Conservation (phyloP, 2,888 invertebrate species). For the Thymelicus sylvestris region DNA sequence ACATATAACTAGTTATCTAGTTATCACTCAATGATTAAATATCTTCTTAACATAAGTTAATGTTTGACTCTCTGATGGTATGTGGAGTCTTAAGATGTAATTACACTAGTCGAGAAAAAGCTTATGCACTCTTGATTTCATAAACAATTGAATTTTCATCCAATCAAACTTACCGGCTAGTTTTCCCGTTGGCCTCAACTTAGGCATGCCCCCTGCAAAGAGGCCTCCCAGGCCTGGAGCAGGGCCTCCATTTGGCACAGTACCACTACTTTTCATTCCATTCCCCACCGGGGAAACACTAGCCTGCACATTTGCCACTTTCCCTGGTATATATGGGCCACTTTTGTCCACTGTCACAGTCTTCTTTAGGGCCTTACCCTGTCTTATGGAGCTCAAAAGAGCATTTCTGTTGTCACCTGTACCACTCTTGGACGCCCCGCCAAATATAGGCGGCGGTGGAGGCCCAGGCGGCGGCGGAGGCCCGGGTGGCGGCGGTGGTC, state of each 20-base stretch:
- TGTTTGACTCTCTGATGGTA: too few relatives aligned
- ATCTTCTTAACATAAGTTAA: too few relatives aligned
- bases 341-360: slow-evolving; percentile 96
- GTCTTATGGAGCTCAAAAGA: slow-evolving; percentile 92
- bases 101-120: too few relatives aligned
- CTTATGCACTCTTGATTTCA: too few relatives aligned
- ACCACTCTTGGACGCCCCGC: slow-evolving; percentile 73
- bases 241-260: slow-evolving; percentile 69
- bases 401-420: slow-evolving; percentile 87
- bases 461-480: slow-evolving; percentile 88
- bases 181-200: slow-evolving; percentile 89
- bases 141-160: too few relatives aligned
- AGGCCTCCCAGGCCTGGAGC: slow-evolving; percentile 87
- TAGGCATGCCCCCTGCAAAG: slow-evolving; percentile 93
- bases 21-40: too few relatives aligned
- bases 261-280: slow-evolving; percentile 62
- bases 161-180: slow-evolving; percentile 61
- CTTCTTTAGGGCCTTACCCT: slow-evolving; percentile 92
- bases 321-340: slow-evolving; percentile 90
- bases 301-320: slow-evolving; percentile 64
- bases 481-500: slow-evolving; percentile 87
- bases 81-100: too few relatives aligned
- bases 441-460: slow-evolving; percentile 83
- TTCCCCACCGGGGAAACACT: slow-evolving; percentile 63
- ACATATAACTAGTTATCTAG: too few relatives aligned